A percentile compares a stretch with the other conserved stretches of the same genome.
Evolutionary conservation across 2,888 invertebrate species (phyloP).

Genomic region (Netelia fuscicornis): DNA sequence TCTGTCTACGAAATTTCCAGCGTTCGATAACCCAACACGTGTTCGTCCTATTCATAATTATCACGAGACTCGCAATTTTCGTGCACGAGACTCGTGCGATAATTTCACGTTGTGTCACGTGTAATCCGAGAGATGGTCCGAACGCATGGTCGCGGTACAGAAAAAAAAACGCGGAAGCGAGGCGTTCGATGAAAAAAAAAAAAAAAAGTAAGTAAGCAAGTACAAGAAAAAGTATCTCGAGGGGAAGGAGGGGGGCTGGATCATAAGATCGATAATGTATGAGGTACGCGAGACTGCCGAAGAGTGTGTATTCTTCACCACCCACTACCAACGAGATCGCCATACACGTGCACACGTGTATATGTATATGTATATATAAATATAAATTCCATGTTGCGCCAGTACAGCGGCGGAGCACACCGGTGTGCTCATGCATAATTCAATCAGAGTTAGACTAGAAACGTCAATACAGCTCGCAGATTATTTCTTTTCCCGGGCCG

Average conservation of each 20-base stretch:
- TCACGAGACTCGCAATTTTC: too few species aligned
- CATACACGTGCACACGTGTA: slow-evolving; percentile 31
- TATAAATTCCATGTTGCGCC: background rate
- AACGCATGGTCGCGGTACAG: too few species aligned
- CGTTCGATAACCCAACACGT: too few species aligned
- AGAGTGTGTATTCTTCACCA: slow-evolving; percentile 38
- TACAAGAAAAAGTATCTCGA: background rate
- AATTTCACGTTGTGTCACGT: too few species aligned
- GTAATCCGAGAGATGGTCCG: too few species aligned
- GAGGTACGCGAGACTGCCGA: slow-evolving; percentile 52
- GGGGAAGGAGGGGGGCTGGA: slow-evolving; percentile 35
- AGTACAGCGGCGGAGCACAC: slow-evolving; percentile 75
- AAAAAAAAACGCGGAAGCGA: too few species aligned
- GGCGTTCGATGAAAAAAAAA: background rate
- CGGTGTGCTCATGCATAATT: slow-evolving; percentile 85
- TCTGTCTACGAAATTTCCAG: too few species aligned
- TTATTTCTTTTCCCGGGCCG: slow-evolving; percentile 85
- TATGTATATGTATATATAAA: slow-evolving; percentile 21
- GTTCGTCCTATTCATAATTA: too few species aligned
- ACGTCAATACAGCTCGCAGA: slow-evolving; percentile 85
- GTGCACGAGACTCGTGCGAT: too few species aligned
- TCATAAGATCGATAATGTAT: slow-evolving; percentile 71
- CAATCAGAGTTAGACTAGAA: slow-evolving; percentile 85
- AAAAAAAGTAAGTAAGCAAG: background rate
- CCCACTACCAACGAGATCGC: background rate